phyloP scores from a whole-genome alignment of 2,797 vertebrate genomes.

The Sebastes taczanowskii region DNA sequence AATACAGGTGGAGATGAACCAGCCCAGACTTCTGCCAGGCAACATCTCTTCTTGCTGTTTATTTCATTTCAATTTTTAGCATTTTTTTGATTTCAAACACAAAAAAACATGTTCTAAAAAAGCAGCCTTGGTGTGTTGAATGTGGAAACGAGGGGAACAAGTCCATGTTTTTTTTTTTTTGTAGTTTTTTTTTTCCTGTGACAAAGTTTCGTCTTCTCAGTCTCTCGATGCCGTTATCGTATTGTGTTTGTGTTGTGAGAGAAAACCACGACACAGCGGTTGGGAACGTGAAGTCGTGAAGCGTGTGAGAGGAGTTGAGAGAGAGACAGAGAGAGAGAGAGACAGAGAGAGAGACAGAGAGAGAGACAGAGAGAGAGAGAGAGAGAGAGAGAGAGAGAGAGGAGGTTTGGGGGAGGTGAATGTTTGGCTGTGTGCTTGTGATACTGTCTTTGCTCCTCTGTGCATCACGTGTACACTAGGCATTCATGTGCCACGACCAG shows the following conservation, averaged over 20 bases:
- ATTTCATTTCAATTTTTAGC: slow-evolving; percentile 54
- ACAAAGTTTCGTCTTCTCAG: slow-evolving; percentile 69
- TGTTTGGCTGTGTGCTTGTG: slow-evolving; percentile 91
- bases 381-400: neutral
- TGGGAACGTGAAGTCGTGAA: slow-evolving; percentile 47
- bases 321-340: neutral
- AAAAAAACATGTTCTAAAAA: slow-evolving; percentile 82
- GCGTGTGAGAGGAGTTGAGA: slow-evolving; percentile 28
- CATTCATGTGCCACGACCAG: slow-evolving; percentile 74
- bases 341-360: neutral
- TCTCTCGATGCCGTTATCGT: slow-evolving; percentile 51
- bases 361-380: neutral
- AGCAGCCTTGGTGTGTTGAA: slow-evolving; percentile 73
- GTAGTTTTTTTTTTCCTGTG: slow-evolving; percentile 37
- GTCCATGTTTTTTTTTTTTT: slow-evolving; percentile 40
- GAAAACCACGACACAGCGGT: slow-evolving; percentile 76
- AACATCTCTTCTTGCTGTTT: slow-evolving; percentile 59
- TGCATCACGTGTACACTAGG: slow-evolving; percentile 77
- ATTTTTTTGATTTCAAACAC: slow-evolving; percentile 76
- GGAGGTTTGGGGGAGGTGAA: slow-evolving; percentile 41
- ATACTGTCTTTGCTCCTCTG: slow-evolving; percentile 80
- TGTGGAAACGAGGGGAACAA: slow-evolving; percentile 50
- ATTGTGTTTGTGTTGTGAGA: slow-evolving; percentile 67
- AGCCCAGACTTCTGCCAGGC: slow-evolving; percentile 35
- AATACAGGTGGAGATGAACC: slow-evolving; percentile 65